phyloP scores from a whole-genome alignment of 2,888 invertebrate species.

The Meghimatium bilineatum region DNA sequence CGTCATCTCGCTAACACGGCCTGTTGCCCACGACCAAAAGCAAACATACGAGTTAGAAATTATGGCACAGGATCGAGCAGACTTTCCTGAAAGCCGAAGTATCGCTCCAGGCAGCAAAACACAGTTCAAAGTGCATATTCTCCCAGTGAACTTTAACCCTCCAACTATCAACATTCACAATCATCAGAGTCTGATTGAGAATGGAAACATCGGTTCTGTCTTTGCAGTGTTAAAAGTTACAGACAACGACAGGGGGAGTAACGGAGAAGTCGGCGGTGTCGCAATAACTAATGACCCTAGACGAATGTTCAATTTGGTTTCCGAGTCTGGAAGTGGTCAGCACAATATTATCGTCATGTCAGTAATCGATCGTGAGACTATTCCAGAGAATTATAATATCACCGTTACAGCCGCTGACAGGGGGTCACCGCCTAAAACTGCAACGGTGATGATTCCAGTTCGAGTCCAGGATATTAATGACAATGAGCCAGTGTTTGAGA shows the following conservation, averaged over 20 bases:
- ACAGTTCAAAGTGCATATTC: conserved; percentile 83
- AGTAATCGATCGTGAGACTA: conserved; percentile 86
- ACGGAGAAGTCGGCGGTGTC: conserved; percentile 84
- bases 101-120: conserved; percentile 81
- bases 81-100: conserved; percentile 63
- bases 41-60: conserved; percentile 86
- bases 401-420: conserved; percentile 90
- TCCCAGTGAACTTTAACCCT: conserved; percentile 88
- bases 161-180: conserved; percentile 90
- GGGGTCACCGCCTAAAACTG: conserved; percentile 79
- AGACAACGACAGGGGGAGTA: conserved; percentile 89
- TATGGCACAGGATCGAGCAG: conserved; percentile 91
- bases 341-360: conserved; percentile 87
- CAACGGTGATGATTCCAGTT: conserved; percentile 83
- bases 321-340: conserved; percentile 71
- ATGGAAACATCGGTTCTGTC: conserved; percentile 84
- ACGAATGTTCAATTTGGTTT: conserved; percentile 89
- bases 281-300: conserved; percentile 91
- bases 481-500: conserved; percentile 85
- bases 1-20: conserved; percentile 88
- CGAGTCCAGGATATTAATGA: conserved; percentile 89
- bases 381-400: conserved; percentile 90
- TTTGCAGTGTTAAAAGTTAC: conserved; percentile 92
- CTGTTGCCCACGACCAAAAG: conserved; percentile 84
- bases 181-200: conserved; percentile 86